A percentile compares a stretch with the other conserved stretches of the same genome.
Conservation (phyloP, 2,113 vertebrate genomes). For the Mus musculus region DNA sequence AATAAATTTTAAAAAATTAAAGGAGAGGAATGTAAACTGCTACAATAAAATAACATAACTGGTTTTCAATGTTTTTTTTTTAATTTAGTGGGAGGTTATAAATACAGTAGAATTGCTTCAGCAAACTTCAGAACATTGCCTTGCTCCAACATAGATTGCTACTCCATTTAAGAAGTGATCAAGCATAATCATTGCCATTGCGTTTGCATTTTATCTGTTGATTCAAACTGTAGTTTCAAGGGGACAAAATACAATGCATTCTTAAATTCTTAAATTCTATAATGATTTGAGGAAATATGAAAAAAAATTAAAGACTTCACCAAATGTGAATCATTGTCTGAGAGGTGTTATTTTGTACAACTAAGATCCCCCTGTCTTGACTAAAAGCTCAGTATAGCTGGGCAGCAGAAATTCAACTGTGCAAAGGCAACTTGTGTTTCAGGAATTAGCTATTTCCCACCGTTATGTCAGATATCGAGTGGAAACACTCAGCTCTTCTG, state of each 20-base stretch:
- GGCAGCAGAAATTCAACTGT: constrained; percentile 37
- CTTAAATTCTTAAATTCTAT: constrained; percentile 26
- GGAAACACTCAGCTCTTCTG: constrained; percentile 14
- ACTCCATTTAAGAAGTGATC: constrained; percentile 17
- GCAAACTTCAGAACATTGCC: not conserved
- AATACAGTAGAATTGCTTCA: not conserved
- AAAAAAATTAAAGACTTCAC: not conserved
- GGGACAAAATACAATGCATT: not conserved
- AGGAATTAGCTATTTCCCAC: constrained; percentile 15
- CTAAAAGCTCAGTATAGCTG: constrained; percentile 36
- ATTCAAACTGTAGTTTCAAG: constrained; percentile 37
- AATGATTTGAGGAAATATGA: not conserved
- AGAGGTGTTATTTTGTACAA: constrained; percentile 24
- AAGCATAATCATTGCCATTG: not conserved
- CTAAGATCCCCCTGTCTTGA: constrained; percentile 12
- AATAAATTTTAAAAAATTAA: not conserved
- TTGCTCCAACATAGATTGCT: not conserved
- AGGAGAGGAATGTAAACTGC: not conserved
- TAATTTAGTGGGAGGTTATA: not conserved
- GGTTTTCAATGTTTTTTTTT: not conserved
- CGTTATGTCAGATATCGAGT: constrained; percentile 23
- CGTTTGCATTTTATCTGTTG: constrained; percentile 29
- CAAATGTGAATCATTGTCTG: not conserved
- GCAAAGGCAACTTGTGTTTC: constrained; percentile 39
- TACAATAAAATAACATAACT: not conserved